phyloP scores from a whole-genome alignment of 2,888 invertebrate species.

The Phengaris alcon region DNA sequence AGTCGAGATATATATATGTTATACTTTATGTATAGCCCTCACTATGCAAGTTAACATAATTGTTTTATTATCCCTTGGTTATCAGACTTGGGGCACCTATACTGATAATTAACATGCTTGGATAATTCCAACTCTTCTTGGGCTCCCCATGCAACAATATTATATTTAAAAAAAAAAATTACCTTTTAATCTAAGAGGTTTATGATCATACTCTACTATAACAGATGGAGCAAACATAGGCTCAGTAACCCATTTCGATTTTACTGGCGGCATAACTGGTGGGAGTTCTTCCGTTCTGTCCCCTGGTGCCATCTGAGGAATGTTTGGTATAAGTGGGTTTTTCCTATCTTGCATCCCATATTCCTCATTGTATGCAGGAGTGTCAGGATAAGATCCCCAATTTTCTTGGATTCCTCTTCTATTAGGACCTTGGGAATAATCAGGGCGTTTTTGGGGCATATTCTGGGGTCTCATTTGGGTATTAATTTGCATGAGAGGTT shows the following conservation, averaged over 20 bases:
- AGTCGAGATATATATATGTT: no score
- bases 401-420: constrained; percentile 36
- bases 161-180: constrained; percentile 45
- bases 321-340: not conserved
- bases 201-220: constrained; percentile 86
- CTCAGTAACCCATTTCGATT: constrained; percentile 63
- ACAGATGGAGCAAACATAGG: constrained; percentile 77
- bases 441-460: constrained; percentile 41
- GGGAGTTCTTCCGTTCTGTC: constrained; percentile 23
- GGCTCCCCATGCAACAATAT: not conserved
- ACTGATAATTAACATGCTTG: not conserved
- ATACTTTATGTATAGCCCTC: no score
- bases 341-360: constrained; percentile 2
- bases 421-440: constrained; percentile 42
- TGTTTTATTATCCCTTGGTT: no score
- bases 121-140: not conserved
- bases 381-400: not conserved
- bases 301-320: not conserved
- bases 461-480: constrained; percentile 45
- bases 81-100: not conserved
- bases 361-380: constrained; percentile 1
- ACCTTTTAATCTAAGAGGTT: constrained; percentile 77
- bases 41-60: no score
- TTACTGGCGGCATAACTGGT: constrained; percentile 40
- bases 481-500: constrained; percentile 37